Conservation (phyloP, 2,888 invertebrate genomes). For the Lasioglossum lativentre region DNA sequence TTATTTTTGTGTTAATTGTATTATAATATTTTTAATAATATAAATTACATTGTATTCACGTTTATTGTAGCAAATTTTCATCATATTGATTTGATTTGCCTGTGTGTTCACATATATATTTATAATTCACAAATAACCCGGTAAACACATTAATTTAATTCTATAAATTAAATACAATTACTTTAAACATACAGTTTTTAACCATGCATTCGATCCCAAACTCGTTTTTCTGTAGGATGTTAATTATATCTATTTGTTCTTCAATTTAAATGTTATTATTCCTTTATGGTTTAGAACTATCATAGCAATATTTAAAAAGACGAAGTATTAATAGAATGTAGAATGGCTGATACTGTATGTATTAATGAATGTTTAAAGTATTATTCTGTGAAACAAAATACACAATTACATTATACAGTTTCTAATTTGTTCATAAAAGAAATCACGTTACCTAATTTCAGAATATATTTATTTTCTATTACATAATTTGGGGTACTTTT, state of each 20-base stretch:
- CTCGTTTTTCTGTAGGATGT: slow-evolving; percentile 22
- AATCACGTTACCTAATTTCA: slow-evolving; percentile 39
- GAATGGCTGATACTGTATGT: slow-evolving; percentile 17
- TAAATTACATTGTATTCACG: not conserved
- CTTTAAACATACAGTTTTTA: slow-evolving; percentile 31
- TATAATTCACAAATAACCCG: not conserved
- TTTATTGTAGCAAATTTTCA: not conserved
- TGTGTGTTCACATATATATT: not conserved
- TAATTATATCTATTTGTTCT: not conserved
- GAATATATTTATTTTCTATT: slow-evolving; percentile 60
- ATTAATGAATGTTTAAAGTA: slow-evolving; percentile 30
- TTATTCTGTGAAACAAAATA: slow-evolving; percentile 20
- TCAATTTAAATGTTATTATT: slow-evolving; percentile 37
- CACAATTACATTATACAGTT: slow-evolving; percentile 34
- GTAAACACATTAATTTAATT: not conserved
- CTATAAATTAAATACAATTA: slow-evolving; percentile 35
- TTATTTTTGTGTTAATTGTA: not conserved
- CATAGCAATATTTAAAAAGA: slow-evolving; percentile 30
- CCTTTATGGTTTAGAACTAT: slow-evolving; percentile 8
- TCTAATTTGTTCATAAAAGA: slow-evolving; percentile 33
- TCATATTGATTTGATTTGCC: not conserved
- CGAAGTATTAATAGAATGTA: slow-evolving; percentile 20
- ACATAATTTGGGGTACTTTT: slow-evolving; percentile 45
- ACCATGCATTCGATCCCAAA: slow-evolving; percentile 22
- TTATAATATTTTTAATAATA: not conserved